Base-by-base conservation (phyloP, 2,888 invertebrate genomes). In the Axea sp. region DNA sequence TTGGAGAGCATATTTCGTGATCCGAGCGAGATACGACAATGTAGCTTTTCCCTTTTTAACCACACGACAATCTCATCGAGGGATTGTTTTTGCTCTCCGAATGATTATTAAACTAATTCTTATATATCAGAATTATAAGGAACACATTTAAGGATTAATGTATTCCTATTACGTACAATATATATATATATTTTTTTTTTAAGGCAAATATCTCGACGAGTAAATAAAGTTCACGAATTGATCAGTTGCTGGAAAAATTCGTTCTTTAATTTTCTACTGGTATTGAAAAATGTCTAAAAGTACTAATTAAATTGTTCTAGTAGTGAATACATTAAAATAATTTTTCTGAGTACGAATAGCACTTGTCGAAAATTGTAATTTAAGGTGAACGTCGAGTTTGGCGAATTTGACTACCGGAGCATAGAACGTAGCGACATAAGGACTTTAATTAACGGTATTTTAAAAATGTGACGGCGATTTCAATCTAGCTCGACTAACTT, bases 111-210 rank as follows among this genome's bases (percentile, higher is more conserved):
- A 76, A 77, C 76, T 77, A 80, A 83, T 82, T 80, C 80, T 78
- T 79, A 76, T 81, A 82, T 84, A 87, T 85, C 87, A 83, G 81
- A 78, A 78, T 82, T 83, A 84, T 81, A 79, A 84, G 87, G 86
- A n/a, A n/a, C n/a, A n/a, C n/a, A 86, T 86, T 87, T 86, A 86
- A 76, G 79, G 76, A 81, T 84, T 86, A 86, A 86, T 86, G 85
- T 85, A 86, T 83, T 84, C 80, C 53, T 64, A 75, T 59, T 59
- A 64, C 72, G 59, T 39, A 41, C 57, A 71, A n/a, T n/a, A n/a
- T n/a, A n/a, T n/a, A n/a, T n/a, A n/a, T n/a, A n/a, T n/a, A n/a
- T n/a, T n/a, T n/a, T n/a, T n/a, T n/a, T n/a, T n/a, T n/a, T n/a
- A n/a, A n/a, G n/a, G n/a, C n/a, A n/a, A n/a, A n/a, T n/a, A n/a